These are phyloP conservation scores for Troglohyphantes excavatus DNA, from an alignment of 2,888 invertebrate species.

Conservation along the genomic window DNA sequence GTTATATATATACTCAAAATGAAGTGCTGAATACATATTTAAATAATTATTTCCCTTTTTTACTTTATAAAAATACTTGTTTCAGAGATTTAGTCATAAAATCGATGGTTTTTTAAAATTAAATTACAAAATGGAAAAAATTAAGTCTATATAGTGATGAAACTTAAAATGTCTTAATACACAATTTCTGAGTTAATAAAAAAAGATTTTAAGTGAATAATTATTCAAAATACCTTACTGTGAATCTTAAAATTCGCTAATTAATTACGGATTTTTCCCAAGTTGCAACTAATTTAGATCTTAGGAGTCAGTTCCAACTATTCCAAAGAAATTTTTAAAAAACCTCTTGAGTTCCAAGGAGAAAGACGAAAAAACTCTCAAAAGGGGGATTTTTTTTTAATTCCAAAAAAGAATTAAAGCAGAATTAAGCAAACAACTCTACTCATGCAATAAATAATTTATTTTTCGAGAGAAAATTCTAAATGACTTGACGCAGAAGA, in stretches of 20 bases:
- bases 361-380: background rate
- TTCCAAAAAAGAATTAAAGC: background rate
- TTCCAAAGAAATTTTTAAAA: slow-evolving; percentile 36
- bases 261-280: slow-evolving; percentile 7
- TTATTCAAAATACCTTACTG: background rate
- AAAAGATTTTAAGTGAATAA: background rate
- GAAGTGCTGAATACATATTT: too few relatives aligned
- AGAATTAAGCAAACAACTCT: slow-evolving; percentile 56
- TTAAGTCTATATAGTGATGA: too few relatives aligned
- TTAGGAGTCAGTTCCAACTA: background rate
- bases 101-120: too few relatives aligned
- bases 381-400: slow-evolving; percentile 1
- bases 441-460: slow-evolving; percentile 49
- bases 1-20: too few relatives aligned
- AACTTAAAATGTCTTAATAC: too few relatives aligned
- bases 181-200: background rate
- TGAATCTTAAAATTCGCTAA: slow-evolving; percentile 1
- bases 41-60: too few relatives aligned
- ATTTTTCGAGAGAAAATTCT: slow-evolving; percentile 37
- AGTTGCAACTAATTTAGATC: background rate
- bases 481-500: slow-evolving; percentile 36
- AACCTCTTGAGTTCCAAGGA: background rate
- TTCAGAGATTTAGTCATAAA: too few relatives aligned
- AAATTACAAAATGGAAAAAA: too few relatives aligned
- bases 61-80: too few relatives aligned